phyloP scores from a whole-genome alignment of 2,797 vertebrate species.

The Chromobotia macracanthus region DNA sequence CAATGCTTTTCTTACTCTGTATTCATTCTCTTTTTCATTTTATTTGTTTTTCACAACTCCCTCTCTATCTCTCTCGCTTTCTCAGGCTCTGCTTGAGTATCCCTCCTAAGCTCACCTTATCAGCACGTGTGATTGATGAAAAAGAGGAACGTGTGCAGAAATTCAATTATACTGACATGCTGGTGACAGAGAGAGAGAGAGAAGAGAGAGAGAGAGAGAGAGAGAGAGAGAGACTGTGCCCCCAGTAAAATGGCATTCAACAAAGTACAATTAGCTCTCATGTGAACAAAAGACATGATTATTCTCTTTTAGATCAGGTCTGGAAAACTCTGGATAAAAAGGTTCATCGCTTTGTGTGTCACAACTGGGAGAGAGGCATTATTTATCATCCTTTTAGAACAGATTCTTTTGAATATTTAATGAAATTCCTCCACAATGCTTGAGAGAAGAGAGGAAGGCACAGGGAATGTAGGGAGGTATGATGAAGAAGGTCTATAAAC shows the following conservation, averaged over 20 bases:
- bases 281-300: constrained; percentile 33
- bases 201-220: constrained; percentile 10
- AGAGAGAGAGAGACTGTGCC: constrained; percentile 25
- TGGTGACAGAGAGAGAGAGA: constrained; percentile 32
- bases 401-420: constrained; percentile 65
- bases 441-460: constrained; percentile 4
- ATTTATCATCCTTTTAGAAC: constrained; percentile 57
- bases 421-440: constrained; percentile 63
- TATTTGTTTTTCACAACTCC: not conserved
- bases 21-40: not conserved
- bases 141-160: constrained; percentile 50
- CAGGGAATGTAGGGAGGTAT: constrained; percentile 14
- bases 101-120: constrained; percentile 45
- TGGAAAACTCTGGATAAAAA: constrained; percentile 53
- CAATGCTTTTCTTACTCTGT: not conserved
- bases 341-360: constrained; percentile 48
- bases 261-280: constrained; percentile 39
- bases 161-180: constrained; percentile 50
- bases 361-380: constrained; percentile 39
- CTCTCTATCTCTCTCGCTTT: constrained; percentile 27
- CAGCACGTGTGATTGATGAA: constrained; percentile 56
- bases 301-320: constrained; percentile 43
- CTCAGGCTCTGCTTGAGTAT: constrained; percentile 14
- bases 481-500: constrained; percentile 50
- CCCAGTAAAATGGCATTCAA: constrained; percentile 33